Percentiles rank a stretch among this genome's conserved stretches.
Conservation (phyloP, 2,113 vertebrate genomes). For the Rhagologus leucostigma region DNA sequence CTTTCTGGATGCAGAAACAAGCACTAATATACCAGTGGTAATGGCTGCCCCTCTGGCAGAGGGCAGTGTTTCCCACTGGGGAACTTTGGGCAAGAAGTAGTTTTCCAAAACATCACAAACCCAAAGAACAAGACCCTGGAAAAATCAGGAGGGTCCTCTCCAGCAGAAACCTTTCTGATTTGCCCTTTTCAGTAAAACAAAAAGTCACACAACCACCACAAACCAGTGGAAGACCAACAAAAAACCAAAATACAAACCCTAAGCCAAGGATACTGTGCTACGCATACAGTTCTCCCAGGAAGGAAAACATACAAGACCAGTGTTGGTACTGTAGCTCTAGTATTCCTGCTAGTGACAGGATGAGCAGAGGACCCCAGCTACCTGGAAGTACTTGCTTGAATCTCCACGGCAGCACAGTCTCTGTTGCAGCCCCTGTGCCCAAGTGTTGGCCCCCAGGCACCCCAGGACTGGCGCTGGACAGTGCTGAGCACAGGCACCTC, state of each 20-base stretch:
- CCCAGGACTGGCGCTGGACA: neutral
- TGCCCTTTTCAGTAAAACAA: neutral
- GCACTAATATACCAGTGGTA: neutral
- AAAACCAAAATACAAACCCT: neutral
- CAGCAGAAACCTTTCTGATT: neutral
- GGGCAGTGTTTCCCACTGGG: rapidly evolving
- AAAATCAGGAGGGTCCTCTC: neutral
- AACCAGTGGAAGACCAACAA: neutral
- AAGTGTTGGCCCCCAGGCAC: neutral
- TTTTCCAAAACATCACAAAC: neutral
- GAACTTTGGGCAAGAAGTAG: neutral
- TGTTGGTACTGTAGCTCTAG: neutral
- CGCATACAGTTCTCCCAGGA: neutral
- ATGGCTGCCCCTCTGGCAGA: neutral
- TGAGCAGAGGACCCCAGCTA: neutral
- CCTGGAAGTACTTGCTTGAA: neutral
- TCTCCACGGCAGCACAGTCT: neutral
- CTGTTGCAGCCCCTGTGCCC: rapidly evolving
- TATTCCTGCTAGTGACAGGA: neutral
- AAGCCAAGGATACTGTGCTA: neutral
- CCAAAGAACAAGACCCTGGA: neutral
- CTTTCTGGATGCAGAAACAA: neutral
- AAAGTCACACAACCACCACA: neutral
- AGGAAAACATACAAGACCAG: neutral
- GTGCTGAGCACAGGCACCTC: neutral